A percentile compares a stretch with the other conserved stretches of the same genome.
These are phyloP conservation scores for Xylocopa sonorina DNA, from an alignment of 1,140 invertebrate genomes.

Conservation along the genomic window DNA sequence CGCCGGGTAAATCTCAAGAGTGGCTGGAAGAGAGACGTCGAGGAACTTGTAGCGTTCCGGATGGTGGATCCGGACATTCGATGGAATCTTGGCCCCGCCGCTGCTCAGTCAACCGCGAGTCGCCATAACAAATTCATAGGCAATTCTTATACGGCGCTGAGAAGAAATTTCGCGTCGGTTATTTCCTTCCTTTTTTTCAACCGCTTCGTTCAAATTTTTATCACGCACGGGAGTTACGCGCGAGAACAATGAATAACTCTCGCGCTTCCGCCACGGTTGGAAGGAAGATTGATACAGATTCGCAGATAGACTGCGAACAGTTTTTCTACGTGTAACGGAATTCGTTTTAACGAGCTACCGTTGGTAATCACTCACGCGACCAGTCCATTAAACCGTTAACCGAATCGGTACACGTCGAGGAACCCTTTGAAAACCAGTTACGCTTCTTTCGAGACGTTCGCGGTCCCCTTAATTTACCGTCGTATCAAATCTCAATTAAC, in stretches of 20 bases:
- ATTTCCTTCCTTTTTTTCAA: slow-evolving; percentile 53
- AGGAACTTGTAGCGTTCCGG: slow-evolving; percentile 65
- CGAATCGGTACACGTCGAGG: too few species aligned
- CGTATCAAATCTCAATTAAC: not conserved
- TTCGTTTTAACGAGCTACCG: too few species aligned
- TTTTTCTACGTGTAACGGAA: too few species aligned
- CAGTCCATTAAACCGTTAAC: too few species aligned
- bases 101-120: slow-evolving; percentile 52
- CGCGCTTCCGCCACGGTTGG: too few species aligned
- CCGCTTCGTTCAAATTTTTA: slow-evolving; percentile 43
- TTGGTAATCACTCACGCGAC: too few species aligned
- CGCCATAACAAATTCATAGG: slow-evolving; percentile 69
- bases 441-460: too few species aligned
- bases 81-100: slow-evolving; percentile 45
- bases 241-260: not conserved
- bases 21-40: slow-evolving; percentile 44
- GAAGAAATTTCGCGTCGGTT: slow-evolving; percentile 32
- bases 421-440: too few species aligned
- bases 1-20: slow-evolving; percentile 56
- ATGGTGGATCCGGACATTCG: slow-evolving; percentile 58
- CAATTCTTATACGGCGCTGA: slow-evolving; percentile 63
- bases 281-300: not conserved
- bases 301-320: too few species aligned
- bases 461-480: not conserved
- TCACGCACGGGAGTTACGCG: not conserved